Evolutionary conservation across 2,888 invertebrate genomes (phyloP), one percentile per base, ranked within the genome.

Genomic region (Drosophila recens): DNA sequence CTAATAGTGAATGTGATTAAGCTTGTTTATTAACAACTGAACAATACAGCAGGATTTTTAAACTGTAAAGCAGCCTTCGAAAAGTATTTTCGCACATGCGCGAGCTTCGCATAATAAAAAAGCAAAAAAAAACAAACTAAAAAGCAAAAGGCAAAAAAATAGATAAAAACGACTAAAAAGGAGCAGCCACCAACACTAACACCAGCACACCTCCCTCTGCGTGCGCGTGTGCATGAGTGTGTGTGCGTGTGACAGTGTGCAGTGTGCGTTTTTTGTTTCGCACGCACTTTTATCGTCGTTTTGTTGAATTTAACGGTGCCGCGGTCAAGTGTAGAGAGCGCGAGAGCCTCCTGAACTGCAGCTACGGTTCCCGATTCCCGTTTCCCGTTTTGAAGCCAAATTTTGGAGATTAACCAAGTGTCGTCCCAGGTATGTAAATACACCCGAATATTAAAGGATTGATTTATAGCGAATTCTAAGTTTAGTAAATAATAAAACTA

Each of bases 221-320:
- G 54, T 53, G 62, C 56, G 46, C 45, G 58, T 45, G 66, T 69
- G 43, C 38, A 58, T 52, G 46, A 54, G 67, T 52, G 62, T 49
- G 67, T 46, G 48, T 27, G 34, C 15, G 54, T 27, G 53, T 20
- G 54, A 23, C 27, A 53, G 61, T 62, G 56, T 67, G 67, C 56
- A 69, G 67, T 67, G 75, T 79, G 79, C 67, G 75, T 65, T 70
- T 74, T 75, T 73, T 80, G 75, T 79, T 75, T 87, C 87, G 69
- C 87, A 84, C 89, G 89, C 87, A 83, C 67, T 63, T 87, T 74
- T 74, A 76, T 74, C 79, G 61, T 67, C 49, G 72, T 68, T 76
- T 74, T 89, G 83, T 78, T 75, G 58, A 74, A 75, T 74, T 79
- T 84, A 89, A 89, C 83, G 83, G 83, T 89, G 75, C 69, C 89